A percentile compares a stretch with the other conserved stretches of the same genome.
Evolutionary conservation across 2,797 vertebrate species (phyloP).

Genomic region (Coilia nasus): DNA sequence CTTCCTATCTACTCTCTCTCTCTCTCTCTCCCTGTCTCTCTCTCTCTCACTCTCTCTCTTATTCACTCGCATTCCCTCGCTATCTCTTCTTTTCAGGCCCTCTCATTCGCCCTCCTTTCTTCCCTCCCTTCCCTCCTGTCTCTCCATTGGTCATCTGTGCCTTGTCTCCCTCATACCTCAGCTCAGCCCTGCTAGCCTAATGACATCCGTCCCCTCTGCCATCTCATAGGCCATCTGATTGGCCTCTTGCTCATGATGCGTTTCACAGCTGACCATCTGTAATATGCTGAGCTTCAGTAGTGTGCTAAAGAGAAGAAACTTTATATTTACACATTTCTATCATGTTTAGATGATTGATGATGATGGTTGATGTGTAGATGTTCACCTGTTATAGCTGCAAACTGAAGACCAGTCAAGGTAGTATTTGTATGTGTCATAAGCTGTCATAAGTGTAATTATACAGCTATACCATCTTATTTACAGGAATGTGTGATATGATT

Average conservation of each 20-base stretch:
- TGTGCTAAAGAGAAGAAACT: too few relatives aligned
- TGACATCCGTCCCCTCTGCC: neutral
- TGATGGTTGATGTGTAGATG: too few relatives aligned
- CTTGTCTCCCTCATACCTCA: neutral
- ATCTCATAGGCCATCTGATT: neutral
- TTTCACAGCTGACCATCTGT: neutral
- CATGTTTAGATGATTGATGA: too few relatives aligned
- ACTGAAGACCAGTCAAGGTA: neutral
- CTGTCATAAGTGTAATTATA: neutral
- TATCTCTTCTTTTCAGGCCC: neutral
- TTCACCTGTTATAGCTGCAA: neutral
- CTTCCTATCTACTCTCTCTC: constrained; percentile 45
- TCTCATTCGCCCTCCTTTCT: neutral
- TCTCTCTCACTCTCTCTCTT: neutral
- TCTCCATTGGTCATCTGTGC: neutral
- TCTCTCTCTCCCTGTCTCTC: constrained; percentile 4
- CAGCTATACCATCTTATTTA: neutral
- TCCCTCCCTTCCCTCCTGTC: neutral
- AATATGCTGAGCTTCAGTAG: neutral
- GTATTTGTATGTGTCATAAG: neutral
- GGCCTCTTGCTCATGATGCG: neutral
- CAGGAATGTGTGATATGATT: neutral
- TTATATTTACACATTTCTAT: neutral
- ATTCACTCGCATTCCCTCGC: neutral
- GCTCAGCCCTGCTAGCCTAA: neutral